Conservation (phyloP, 2,888 invertebrate genomes). For the Mythimna albipuncta region DNA sequence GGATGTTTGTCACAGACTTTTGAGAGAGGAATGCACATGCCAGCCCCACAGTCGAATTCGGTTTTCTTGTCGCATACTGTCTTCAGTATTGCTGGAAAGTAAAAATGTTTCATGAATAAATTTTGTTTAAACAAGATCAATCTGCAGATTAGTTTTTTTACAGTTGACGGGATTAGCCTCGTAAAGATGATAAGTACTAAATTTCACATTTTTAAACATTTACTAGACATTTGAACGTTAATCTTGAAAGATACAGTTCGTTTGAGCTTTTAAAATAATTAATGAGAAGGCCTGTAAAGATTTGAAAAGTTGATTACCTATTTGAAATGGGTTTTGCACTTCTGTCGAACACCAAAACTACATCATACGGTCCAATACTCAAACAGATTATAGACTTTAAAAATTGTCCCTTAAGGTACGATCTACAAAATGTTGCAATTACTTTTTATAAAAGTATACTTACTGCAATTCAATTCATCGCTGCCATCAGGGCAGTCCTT, state of each 20-base stretch:
- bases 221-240: background rate
- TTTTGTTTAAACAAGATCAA: background rate
- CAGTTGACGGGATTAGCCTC: background rate
- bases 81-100: slow-evolving; percentile 87
- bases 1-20: slow-evolving; percentile 96
- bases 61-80: slow-evolving; percentile 94
- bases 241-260: background rate
- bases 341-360: background rate
- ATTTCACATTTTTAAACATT: slow-evolving; percentile 8
- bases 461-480: slow-evolving; percentile 96
- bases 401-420: background rate
- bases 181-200: background rate
- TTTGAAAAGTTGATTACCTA: background rate
- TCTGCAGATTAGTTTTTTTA: background rate
- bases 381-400: background rate
- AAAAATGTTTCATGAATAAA: slow-evolving; percentile 12
- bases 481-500: slow-evolving; percentile 96
- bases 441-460: slow-evolving; percentile 72
- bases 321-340: background rate
- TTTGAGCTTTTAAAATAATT: too few species aligned
- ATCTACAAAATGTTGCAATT: background rate
- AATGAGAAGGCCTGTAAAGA: too few species aligned
- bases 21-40: slow-evolving; percentile 94
- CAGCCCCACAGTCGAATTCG: slow-evolving; percentile 96
- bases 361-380: background rate